Percentiles rank a stretch among this genome's conserved stretches.
Conservation (phyloP, 2,797 vertebrate genomes). For the Hafferia zeledoni region DNA sequence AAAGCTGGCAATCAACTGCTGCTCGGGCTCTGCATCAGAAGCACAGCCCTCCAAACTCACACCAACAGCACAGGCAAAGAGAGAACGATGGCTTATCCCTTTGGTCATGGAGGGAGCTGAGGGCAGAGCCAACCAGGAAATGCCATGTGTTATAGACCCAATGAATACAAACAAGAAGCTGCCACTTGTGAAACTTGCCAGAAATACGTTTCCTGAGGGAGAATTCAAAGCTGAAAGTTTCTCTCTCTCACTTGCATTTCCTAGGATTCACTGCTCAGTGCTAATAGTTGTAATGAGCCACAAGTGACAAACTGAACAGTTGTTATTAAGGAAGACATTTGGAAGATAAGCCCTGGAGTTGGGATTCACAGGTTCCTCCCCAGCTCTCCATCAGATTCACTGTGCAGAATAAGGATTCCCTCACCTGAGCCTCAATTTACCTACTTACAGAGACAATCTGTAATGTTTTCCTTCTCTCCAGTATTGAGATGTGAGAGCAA, state of each 20-base stretch:
- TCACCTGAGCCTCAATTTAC: neutral
- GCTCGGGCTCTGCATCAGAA: neutral
- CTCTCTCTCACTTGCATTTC: neutral
- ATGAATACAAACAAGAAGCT: conserved; percentile 1
- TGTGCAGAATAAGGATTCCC: neutral
- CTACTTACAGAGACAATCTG: neutral
- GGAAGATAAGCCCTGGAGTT: neutral
- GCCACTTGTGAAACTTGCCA: neutral
- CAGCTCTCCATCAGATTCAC: neutral
- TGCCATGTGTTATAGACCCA: neutral
- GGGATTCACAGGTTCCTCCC: neutral
- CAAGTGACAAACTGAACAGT: neutral
- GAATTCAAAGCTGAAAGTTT: conserved; percentile 8
- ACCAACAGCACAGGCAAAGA: neutral
- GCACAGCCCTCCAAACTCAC: neutral
- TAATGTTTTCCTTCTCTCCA: neutral
- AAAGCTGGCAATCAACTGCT: conserved; percentile 21
- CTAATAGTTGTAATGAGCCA: neutral
- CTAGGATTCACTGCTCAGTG: neutral
- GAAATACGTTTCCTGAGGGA: neutral
- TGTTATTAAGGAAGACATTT: neutral
- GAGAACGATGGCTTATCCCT: neutral
- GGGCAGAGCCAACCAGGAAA: neutral
- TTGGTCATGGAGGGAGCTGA: neutral
- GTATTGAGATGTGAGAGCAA: neutral